Conservation (phyloP, 2,888 invertebrate genomes). For the Eupsilia transversa region DNA sequence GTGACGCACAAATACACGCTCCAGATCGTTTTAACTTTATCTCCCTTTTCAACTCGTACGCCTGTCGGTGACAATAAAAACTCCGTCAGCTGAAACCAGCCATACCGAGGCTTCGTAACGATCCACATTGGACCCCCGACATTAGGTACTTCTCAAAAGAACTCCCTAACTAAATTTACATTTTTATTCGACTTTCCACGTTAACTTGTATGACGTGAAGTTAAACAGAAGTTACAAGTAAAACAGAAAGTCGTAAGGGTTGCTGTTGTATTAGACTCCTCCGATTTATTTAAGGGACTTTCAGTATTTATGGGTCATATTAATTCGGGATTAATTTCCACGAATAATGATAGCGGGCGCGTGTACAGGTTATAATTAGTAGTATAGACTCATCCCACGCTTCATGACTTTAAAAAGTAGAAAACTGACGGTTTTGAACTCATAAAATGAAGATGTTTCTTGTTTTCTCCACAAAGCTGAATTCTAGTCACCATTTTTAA, state of each 20-base stretch:
- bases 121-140: constrained; percentile 64
- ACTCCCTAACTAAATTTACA: constrained; percentile 76
- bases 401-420: neutral
- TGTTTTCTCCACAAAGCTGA: neutral
- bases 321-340: constrained; percentile 71
- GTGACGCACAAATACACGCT: constrained; percentile 47
- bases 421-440: constrained; percentile 6
- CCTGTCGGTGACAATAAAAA: constrained; percentile 72
- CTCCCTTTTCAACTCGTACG: constrained; percentile 65
- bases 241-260: constrained; percentile 67
- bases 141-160: constrained; percentile 66
- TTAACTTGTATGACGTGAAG: constrained; percentile 54
- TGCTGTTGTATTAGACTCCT: constrained; percentile 65
- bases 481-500: neutral
- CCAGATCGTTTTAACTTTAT: constrained; percentile 59
- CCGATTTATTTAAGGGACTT: constrained; percentile 63
- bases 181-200: constrained; percentile 72
- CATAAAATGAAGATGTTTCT: constrained; percentile 1
- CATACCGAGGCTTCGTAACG: constrained; percentile 63
- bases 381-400: neutral
- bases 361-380: constrained; percentile 66
- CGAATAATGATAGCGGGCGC: constrained; percentile 64
- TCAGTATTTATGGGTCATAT: constrained; percentile 71
- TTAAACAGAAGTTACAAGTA: constrained; percentile 68
- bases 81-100: constrained; percentile 67